Evolutionary conservation across 2,888 invertebrate species (phyloP).

Genomic region (Dioctria rufipes): DNA sequence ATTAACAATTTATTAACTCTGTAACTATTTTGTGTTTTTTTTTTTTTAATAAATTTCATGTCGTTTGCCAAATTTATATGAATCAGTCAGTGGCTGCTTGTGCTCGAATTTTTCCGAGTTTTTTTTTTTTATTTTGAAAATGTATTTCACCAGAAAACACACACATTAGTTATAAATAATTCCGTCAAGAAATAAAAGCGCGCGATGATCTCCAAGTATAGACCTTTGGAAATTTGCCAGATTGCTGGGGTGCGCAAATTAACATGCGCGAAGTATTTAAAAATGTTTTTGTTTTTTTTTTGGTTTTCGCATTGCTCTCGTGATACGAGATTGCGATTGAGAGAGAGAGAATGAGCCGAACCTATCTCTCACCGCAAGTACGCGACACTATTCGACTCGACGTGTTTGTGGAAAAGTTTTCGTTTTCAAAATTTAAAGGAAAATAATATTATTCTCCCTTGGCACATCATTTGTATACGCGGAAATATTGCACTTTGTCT

Average conservation of each 20-base stretch:
- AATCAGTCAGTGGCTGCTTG: conserved; percentile 45
- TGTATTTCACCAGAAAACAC: conserved; percentile 46
- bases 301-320: too few species aligned
- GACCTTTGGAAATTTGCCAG: conserved; percentile 86
- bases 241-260: conserved; percentile 70
- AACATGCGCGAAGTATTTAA: conserved; percentile 60
- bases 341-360: background rate
- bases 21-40: background rate
- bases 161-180: conserved; percentile 61
- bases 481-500: too few species aligned
- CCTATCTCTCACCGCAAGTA: background rate
- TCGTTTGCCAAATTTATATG: conserved; percentile 47
- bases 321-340: too few species aligned
- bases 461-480: too few species aligned
- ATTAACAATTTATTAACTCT: background rate
- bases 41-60: conserved; percentile 32
- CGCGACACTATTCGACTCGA: background rate
- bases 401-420: conserved; percentile 42
- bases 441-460: background rate
- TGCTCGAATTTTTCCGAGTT: conserved; percentile 25
- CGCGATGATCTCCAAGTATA: conserved; percentile 86
- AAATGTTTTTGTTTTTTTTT: background rate
- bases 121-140: conserved; percentile 46
- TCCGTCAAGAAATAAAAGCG: conserved; percentile 59
- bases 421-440: conserved; percentile 14